Evolutionary conservation across 2,797 vertebrate species (phyloP), one percentile per base, ranked within the genome.

Genomic region (Corythornis leucogaster): DNA sequence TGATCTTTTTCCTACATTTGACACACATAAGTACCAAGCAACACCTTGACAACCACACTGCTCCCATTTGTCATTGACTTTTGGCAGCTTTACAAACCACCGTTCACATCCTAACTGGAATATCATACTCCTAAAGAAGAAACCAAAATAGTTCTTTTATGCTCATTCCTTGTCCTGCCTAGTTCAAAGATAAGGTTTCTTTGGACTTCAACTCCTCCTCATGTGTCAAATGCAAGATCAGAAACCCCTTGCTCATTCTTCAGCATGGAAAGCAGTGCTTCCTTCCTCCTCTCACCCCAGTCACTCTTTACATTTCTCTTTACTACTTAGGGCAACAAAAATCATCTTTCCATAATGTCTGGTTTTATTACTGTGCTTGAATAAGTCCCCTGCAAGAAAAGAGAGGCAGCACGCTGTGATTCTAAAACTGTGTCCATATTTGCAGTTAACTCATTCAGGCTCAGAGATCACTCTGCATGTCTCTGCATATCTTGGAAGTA

Each of bases 361-460:
- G 43, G 35, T 12, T 94, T 90, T 89, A 87, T 89, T 79, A 73
- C 53, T 26, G 55, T 50, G n/a, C 40, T 57, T 85, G 81, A 66
- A 43, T 73, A 87, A 80, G 33, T 35, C 43, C 33, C 28, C 33
- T 50, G 61, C 20, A 64, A 80, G 79, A 79, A 82, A 92, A 92
- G 7, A 93, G 53, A 50, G 42, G 31, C 53, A 76, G 40, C 69
- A 59, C 15, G 59, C 81, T 90, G 90, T 6, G 84, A 85, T 80
- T 90, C 93, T 62, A 91, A 89, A 92, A 26, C 43, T 80, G 61
- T 35, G 58, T 48, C 81, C 40, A 5, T 51, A 40, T 74, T 74
- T 83, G 85, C 92, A 87, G 63, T 95, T 95, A 94, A 96, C 94
- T 90, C 75, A 38, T 90, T 89, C 87, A 33, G 35, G 80, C 91